These are phyloP conservation scores for Serrognathus titanus DNA, from an alignment of 2,888 invertebrate genomes.

Conservation along the genomic window DNA sequence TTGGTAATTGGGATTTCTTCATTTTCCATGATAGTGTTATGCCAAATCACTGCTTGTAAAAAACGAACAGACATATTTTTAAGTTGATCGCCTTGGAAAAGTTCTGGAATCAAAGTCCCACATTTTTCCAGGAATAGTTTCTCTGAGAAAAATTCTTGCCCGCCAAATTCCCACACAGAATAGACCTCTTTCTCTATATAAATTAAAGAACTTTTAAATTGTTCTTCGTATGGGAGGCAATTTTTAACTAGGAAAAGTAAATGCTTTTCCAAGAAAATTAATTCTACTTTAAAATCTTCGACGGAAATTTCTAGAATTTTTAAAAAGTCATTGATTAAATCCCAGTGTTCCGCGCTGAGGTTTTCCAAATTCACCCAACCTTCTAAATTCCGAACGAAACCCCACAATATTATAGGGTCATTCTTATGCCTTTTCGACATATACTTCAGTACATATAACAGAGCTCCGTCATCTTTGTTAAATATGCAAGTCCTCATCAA, in stretches of 20 bases:
- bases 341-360: neutral
- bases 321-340: neutral
- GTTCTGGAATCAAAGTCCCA: neutral
- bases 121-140: neutral
- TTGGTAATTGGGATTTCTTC: neutral
- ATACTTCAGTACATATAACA: neutral
- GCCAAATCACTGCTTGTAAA: neutral
- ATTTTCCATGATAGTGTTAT: neutral
- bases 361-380: neutral
- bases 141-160: neutral
- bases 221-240: neutral
- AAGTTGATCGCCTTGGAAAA: neutral
- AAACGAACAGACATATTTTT: neutral
- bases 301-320: conserved; percentile 2
- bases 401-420: neutral
- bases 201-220: neutral
- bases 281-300: neutral
- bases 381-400: neutral
- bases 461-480: neutral
- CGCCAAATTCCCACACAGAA: neutral
- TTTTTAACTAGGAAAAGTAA: neutral
- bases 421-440: conserved; percentile 5
- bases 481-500: neutral
- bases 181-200: neutral
- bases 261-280: neutral